Conservation (phyloP, 2,797 vertebrate genomes). For the Ctenochaetus hawaiiensis region DNA sequence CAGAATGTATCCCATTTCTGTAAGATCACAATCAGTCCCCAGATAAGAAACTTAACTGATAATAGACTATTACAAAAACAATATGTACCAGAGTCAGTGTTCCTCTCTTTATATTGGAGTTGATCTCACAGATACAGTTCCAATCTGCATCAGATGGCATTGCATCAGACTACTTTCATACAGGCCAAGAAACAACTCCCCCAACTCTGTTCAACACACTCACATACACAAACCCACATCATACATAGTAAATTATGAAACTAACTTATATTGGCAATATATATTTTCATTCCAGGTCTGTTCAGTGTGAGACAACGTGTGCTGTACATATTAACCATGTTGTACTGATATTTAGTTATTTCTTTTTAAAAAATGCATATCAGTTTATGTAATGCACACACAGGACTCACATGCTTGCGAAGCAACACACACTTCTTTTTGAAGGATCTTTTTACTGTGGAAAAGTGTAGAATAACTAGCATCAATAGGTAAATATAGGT, state of each 20-base stretch:
- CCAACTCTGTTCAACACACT: not conserved
- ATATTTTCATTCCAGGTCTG: not conserved
- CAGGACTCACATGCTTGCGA: too few species aligned
- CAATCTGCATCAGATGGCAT: constrained; percentile 39
- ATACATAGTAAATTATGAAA: not conserved
- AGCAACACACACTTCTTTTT: too few species aligned
- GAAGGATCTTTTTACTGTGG: too few species aligned
- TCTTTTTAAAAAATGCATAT: too few species aligned
- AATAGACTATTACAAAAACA: constrained; percentile 56
- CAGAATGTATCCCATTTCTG: constrained; percentile 48
- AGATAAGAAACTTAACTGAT: constrained; percentile 55
- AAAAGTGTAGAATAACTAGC: too few species aligned
- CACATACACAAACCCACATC: not conserved
- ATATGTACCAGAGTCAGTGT: constrained; percentile 39
- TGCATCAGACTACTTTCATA: constrained; percentile 28
- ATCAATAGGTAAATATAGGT: too few species aligned
- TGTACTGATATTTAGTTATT: not conserved
- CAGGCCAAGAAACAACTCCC: constrained; percentile 3
- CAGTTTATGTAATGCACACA: too few species aligned
- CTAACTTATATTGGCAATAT: not conserved
- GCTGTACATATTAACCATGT: not conserved
- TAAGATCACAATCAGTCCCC: constrained; percentile 53
- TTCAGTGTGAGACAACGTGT: not conserved
- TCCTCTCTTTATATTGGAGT: constrained; percentile 28
- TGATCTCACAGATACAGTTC: constrained; percentile 48